These are phyloP conservation scores for Phaetusa simplex DNA, from an alignment of 2,113 vertebrate genomes.

Conservation along the genomic window DNA sequence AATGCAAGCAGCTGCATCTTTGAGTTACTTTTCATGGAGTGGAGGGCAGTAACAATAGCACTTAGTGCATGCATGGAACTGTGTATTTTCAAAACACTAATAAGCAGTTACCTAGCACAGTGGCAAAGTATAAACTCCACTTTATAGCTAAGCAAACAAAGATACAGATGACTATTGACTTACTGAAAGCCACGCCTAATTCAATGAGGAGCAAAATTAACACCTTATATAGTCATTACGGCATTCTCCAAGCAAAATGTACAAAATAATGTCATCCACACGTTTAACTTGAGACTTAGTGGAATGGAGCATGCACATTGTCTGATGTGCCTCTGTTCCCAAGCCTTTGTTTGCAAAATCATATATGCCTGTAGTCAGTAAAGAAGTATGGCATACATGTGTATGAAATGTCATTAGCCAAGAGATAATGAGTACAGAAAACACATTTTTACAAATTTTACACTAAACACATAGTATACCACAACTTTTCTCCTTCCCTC, in stretches of 20 bases:
- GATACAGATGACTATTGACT: background rate
- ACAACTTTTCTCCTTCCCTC: background rate
- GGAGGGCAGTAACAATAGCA: background rate
- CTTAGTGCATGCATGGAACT: background rate
- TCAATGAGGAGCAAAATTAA: background rate
- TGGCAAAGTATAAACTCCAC: background rate
- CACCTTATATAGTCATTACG: background rate
- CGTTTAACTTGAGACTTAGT: background rate
- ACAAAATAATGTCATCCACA: background rate
- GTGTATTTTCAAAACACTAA: slow-evolving; percentile 1
- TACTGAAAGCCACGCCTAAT: background rate
- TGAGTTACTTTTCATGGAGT: background rate
- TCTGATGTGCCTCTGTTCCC: background rate
- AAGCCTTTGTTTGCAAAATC: background rate
- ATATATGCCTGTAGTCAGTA: background rate
- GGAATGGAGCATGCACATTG: background rate
- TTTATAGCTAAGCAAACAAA: background rate
- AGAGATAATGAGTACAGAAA: background rate
- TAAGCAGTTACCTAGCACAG: background rate
- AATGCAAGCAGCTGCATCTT: slow-evolving; percentile 60
- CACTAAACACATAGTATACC: background rate
- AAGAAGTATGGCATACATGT: background rate
- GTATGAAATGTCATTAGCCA: background rate
- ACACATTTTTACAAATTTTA: background rate
- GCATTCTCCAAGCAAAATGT: background rate